A percentile compares a stretch with the other conserved stretches of the same genome.
These are phyloP conservation scores for Sebastes jordani DNA, from an alignment of 2,797 vertebrate species.

Conservation along the genomic window DNA sequence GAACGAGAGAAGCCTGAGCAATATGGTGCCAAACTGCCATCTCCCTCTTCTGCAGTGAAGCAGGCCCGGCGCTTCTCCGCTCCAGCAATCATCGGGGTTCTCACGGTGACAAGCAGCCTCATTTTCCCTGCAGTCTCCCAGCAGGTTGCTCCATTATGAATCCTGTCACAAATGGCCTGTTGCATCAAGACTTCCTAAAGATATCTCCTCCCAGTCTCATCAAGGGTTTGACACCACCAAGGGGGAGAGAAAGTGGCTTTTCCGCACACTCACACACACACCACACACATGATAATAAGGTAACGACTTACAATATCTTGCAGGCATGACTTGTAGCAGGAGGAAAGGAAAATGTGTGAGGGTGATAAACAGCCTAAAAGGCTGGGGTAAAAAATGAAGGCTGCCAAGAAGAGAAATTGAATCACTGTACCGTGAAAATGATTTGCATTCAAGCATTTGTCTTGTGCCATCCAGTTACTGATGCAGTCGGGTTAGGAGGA, in stretches of 20 bases:
- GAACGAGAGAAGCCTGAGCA: background rate
- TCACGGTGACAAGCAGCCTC: conserved; percentile 32
- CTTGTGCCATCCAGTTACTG: conserved; percentile 36
- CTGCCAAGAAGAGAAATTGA: conserved; percentile 44
- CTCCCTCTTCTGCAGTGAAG: conserved; percentile 5
- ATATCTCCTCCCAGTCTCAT: background rate
- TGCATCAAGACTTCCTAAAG: conserved; percentile 4
- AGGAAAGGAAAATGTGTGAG: background rate
- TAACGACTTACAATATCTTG: conserved; percentile 1
- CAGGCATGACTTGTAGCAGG: conserved; percentile 6
- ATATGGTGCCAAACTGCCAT: conserved; percentile 34
- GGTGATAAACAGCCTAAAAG: conserved; percentile 9
- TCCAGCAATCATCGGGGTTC: conserved; percentile 15
- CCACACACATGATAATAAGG: background rate
- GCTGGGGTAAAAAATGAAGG: conserved; percentile 24
- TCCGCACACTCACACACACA: background rate
- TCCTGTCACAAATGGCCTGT: conserved; percentile 50
- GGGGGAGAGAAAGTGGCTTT: background rate
- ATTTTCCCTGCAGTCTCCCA: conserved; percentile 36
- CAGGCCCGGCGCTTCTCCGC: conserved; percentile 17
- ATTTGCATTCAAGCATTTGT: conserved; percentile 54
- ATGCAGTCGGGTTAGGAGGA: background rate
- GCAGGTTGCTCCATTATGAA: conserved; percentile 41
- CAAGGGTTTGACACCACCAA: conserved; percentile 7
- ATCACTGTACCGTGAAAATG: conserved; percentile 39